Evolutionary conservation across 2,797 vertebrate genomes (phyloP).

Genomic region (Anguilla megastoma): DNA sequence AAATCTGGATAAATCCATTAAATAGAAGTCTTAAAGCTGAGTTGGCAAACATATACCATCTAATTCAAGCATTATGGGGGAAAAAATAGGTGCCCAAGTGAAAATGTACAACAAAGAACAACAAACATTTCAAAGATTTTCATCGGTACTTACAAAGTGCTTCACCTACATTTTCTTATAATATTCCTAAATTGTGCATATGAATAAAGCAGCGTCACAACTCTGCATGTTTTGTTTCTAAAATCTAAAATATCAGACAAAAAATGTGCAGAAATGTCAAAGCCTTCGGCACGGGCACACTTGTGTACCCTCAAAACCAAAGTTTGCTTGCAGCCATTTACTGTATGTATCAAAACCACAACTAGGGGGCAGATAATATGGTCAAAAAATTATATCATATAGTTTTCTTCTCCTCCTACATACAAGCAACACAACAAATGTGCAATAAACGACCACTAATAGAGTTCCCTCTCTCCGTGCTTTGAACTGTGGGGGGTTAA

Average conservation of each 20-base stretch:
- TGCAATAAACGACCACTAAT: neutral
- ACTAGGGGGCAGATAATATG: neutral
- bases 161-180: no score
- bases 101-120: no score
- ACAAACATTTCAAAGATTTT: no score
- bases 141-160: no score
- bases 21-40: no score
- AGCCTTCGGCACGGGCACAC: neutral
- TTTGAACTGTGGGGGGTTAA: neutral
- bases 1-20: no score
- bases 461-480: neutral
- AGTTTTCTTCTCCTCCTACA: neutral
- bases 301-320: neutral
- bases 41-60: no score
- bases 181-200: no score
- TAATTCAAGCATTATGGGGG: no score
- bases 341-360: neutral
- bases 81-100: no score
- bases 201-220: neutral
- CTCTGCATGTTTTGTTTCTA: neutral
- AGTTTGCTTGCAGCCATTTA: neutral
- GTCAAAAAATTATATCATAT: neutral
- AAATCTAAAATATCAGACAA: neutral
- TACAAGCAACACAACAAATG: neutral
- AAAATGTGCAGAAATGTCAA: neutral